Conservation (phyloP, 23 tunicate species). For the Halocynthia roretzi region DNA sequence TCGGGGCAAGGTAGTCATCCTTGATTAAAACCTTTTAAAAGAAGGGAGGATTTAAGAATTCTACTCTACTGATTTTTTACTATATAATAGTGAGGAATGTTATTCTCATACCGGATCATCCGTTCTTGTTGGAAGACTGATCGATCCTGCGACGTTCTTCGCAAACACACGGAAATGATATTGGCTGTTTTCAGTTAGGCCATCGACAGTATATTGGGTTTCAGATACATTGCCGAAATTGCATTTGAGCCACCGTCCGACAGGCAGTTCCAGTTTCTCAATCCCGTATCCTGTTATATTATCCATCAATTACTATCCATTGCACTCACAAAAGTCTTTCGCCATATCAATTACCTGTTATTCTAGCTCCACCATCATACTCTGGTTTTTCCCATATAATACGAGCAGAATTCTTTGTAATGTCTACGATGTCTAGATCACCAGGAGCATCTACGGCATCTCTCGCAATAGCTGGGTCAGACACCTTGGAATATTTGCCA, state of each 20-base stretch:
- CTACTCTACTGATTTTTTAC: too few relatives aligned
- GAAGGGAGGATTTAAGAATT: too few relatives aligned
- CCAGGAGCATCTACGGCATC: conserved; percentile 63
- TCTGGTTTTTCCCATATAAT: conserved; percentile 32
- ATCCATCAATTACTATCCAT: background rate
- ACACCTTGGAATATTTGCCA: conserved; percentile 70
- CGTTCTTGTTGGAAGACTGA: conserved; percentile 38
- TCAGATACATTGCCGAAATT: conserved; percentile 72
- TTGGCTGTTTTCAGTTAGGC: conserved; percentile 47
- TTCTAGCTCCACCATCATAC: conserved; percentile 33
- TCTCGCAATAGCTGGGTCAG: conserved; percentile 66
- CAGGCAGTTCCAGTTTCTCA: conserved; percentile 59
- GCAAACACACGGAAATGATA: conserved; percentile 82
- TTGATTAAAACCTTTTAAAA: background rate
- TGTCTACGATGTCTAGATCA: conserved; percentile 23
- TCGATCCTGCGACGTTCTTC: conserved; percentile 79
- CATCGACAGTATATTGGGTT: conserved; percentile 43
- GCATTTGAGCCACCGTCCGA: conserved; percentile 82
- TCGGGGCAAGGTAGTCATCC: conserved; percentile 51
- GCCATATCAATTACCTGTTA: background rate
- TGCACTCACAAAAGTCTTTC: background rate
- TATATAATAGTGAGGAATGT: too few relatives aligned
- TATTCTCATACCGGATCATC: conserved; percentile 18
- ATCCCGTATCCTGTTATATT: conserved; percentile 58
- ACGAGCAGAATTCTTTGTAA: conserved; percentile 6